Evolutionary conservation across 2,888 invertebrate genomes (phyloP), one percentile per base, ranked within the genome.

Genomic region (Nasonia oneida): DNA sequence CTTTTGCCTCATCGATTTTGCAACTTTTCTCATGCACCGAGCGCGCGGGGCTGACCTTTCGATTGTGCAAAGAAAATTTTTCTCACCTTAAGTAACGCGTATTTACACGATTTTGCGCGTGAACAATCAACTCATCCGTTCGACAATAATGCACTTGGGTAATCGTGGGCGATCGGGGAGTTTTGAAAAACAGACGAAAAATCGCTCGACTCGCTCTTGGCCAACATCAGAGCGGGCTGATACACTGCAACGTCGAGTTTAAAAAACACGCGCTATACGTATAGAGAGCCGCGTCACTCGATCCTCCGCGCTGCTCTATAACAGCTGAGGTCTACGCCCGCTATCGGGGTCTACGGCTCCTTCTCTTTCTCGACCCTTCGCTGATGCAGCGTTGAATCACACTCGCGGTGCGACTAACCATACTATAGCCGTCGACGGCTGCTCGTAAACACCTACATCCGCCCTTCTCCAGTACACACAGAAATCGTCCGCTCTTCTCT

Each of bases 271-370:
- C 57, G 57, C 57, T 6, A 18, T 18, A 53, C 8, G 8, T 42
- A 42, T 42, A 42, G 29, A 39, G 6, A 18, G 23, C 67, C 12
- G 67, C 33, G 67, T 67, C 67, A 67, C 67, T 67, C 64, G 29
- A 64, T 64, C 67, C 67, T 15, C 33, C 29, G 47, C 61, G 61
- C 3, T 61, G 33, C 33, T 67, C 67, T 67, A 67, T 61, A 61
- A 61, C 57, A 29, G 39, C 23, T 33, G 87, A 86, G 89, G 89
- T 88, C 90, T 90, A 89, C 87, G 89, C 84, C 90, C 90, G 89
- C 89, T 89, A 89, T 90, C 88, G 87, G 88, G 88, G 89, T 90
- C 89, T 47, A 47, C 12, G 3, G 37, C 4, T 90, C 82, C 67
- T 73, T 71, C 79, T 76, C 87, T 87, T 87, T 88, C 67, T 82